phyloP scores from a whole-genome alignment of 2,888 invertebrate species.

The Caenorhabditis sinica region DNA sequence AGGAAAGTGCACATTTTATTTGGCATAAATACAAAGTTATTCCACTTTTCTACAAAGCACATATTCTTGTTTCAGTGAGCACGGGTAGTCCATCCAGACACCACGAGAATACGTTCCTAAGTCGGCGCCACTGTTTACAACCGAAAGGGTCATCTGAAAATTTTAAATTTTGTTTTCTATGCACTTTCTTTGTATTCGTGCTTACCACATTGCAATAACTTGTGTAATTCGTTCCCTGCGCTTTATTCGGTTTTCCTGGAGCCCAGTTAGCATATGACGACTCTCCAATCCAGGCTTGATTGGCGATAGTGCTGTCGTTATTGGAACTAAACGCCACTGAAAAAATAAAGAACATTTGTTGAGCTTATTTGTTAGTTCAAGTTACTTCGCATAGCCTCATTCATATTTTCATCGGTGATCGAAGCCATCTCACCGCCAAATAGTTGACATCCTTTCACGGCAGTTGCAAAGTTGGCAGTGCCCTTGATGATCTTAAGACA shows the following conservation, averaged over 20 bases:
- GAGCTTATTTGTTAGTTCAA: background rate
- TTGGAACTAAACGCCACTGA: slow-evolving; percentile 41
- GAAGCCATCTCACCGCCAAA: slow-evolving; percentile 35
- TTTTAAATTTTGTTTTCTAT: background rate
- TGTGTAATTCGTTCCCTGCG: slow-evolving; percentile 22
- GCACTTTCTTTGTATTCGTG: background rate
- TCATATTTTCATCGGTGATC: slow-evolving; percentile 20
- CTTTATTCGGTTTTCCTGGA: slow-evolving; percentile 40
- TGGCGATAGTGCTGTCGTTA: slow-evolving; percentile 11
- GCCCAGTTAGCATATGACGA: slow-evolving; percentile 37
- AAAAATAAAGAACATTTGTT: background rate
- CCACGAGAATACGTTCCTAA: slow-evolving; percentile 37
- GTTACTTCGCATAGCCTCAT: slow-evolving; percentile 50
- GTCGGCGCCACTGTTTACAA: slow-evolving; percentile 23
- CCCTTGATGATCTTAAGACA: slow-evolving; percentile 40
- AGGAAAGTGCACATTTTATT: too few species aligned
- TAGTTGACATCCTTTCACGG: background rate
- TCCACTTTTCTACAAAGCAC: slow-evolving; percentile 19
- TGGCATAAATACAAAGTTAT: background rate
- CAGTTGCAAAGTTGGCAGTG: background rate
- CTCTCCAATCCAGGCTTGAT: slow-evolving; percentile 45
- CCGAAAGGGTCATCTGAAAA: slow-evolving; percentile 42
- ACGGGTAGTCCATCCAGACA: slow-evolving; percentile 47
- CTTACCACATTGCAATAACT: slow-evolving; percentile 37
- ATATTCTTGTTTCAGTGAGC: slow-evolving; percentile 23